Base-by-base conservation (phyloP, 2,113 vertebrate species). In the Antennarius striatus region DNA sequence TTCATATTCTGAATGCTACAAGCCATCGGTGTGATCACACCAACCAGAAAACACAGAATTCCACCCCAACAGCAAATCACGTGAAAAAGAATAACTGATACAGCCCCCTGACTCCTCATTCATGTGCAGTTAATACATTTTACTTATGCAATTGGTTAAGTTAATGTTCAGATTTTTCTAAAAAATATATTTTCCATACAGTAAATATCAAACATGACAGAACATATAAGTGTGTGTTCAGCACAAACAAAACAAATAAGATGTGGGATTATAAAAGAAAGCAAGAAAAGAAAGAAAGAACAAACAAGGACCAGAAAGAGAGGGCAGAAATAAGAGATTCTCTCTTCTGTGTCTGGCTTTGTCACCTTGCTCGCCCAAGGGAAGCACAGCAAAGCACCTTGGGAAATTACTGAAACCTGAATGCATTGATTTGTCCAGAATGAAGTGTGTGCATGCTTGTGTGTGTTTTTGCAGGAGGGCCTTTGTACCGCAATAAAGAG, bases 331-430 rank as follows among this genome's bases (percentile, higher is more conserved):
- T 65, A 58, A 91, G 90, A 92, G 91, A 91, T 90, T 94, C 89
- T 75, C 68, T 89, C 82, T 82, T 91, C 90, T 0, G 72, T 92
- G 93, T 92, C 94, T 89, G 84, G 92, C 92, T 94, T 92, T 95
- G 94, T 96, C 96, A 96, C 94, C 95, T 95, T 92, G 86, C 91
- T 89, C 49, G 86, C 91, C 91, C 90, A 75, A 16, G 70, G 89
- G 80, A 36, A 90, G 82, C 86, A 82, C 66, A 86, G 92, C 85
- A 85, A 89, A 86, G 93, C 93, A 95, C 92, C 95, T 84, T 94
- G 96, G 96, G 96, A 97, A 97, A 97, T 96, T 94, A 96, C 86
- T 81, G 91, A 94, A 81, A 94, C 94, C 93, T 93, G 93, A 96
- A 94, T 82, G 89, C 95, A 96, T 95, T 93, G 95, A 96, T 96